Base-by-base conservation (phyloP, 1,140 invertebrate genomes). In the Scylla paramamosain region DNA sequence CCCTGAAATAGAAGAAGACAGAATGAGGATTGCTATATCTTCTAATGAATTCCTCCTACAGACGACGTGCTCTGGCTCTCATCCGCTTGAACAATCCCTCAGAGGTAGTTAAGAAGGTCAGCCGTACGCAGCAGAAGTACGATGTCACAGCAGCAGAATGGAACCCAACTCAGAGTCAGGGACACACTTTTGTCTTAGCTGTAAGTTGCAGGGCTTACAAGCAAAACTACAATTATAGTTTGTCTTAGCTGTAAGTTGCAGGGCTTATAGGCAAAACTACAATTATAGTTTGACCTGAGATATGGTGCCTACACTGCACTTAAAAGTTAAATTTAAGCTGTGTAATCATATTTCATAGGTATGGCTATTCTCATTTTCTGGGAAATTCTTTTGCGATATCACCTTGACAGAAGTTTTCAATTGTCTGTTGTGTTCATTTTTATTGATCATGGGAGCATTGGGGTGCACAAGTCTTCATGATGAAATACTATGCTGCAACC, bases 111-210 rank as follows among this genome's bases (percentile, higher is more conserved):
- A 98, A 98, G 93, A 98, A 98, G 96, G 98, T 99, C 96, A 98
- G 98, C 16, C 97, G 99, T 86, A 98, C 99, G 96, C 99, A 98
- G 39, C 93, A 96, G 96, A 99, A 99, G 97, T 99, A 99, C 97
- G 99, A 99, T 97, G 98, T 99, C 14, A 98, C 98, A 10, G 98
- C 98, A 89, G 98, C 98, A 0, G 99, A 99, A 97, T 99, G 99
- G 98, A 99, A 98, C 97, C 98, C 98, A 16, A 98, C 98, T 86
- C 97, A 98, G 86, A 97, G 98, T 59, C 98, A 98, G 96, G 98
- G 98, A 96, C 98, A 99, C 96, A 97, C 98, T 20, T 99, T 99
- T 97, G 99, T 98, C 52, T 98, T 99, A 96, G 98, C 99, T 93
- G 99, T 99, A 97, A 98, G 98, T 97, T 20, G 32, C 31, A 20